Percentiles rank a stretch among this genome's conserved stretches.
Evolutionary conservation across 1,140 invertebrate genomes (phyloP).

Genomic region (Saxidomus purpurata): DNA sequence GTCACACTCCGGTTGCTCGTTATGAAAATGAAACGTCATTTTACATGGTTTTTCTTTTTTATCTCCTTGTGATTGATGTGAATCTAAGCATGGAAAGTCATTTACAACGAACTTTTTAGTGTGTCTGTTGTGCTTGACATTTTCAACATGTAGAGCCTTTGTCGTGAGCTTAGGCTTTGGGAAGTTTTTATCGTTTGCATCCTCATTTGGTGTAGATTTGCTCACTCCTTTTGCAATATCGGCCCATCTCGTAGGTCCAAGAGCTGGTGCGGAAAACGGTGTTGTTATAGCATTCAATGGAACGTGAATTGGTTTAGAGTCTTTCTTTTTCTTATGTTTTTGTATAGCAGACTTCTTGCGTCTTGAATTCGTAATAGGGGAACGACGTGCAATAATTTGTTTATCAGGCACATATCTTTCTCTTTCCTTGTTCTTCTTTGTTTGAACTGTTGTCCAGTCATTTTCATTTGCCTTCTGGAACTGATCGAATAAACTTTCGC

Average conservation of each 20-base stretch:
- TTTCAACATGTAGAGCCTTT: no score
- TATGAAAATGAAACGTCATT: slow-evolving; percentile 47
- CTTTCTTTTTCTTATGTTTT: slow-evolving; percentile 34
- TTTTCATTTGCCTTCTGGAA: neutral
- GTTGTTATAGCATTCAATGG: neutral
- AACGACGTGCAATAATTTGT: neutral
- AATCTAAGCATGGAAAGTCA: slow-evolving; percentile 35
- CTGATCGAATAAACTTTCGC: neutral
- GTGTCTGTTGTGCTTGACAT: neutral
- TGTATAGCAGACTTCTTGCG: neutral
- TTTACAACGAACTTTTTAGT: neutral
- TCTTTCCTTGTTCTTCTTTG: slow-evolving; percentile 52
- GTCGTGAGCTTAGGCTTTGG: neutral
- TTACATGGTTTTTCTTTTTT: slow-evolving; percentile 27
- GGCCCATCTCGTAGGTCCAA: slow-evolving; percentile 52
- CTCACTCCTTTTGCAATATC: slow-evolving; percentile 63
- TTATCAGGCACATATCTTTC: slow-evolving; percentile 9
- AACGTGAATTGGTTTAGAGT: neutral
- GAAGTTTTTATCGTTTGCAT: neutral
- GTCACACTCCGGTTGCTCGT: neutral
- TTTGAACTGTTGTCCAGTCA: slow-evolving; percentile 43
- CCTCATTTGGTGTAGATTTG: neutral
- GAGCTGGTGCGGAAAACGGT: neutral
- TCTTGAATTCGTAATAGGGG: neutral
- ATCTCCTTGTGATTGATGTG: neutral